These are phyloP conservation scores for Drosophila recens DNA, from an alignment of 2,888 invertebrate species.

Conservation along the genomic window DNA sequence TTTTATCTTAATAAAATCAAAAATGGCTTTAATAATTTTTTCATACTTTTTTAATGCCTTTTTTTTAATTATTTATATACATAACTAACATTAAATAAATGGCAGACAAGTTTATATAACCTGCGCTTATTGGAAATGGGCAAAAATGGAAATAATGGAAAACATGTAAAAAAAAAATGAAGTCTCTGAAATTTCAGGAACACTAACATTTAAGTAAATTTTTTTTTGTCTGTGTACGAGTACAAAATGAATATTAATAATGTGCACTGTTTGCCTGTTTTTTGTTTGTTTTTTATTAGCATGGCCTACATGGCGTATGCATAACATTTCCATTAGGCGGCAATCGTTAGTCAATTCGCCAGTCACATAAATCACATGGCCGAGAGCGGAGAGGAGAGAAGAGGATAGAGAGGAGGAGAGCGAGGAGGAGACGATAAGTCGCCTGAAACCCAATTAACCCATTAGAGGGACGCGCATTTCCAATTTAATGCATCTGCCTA, in stretches of 20 bases:
- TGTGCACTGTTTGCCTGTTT: slow-evolving; percentile 24
- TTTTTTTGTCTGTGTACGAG: background rate
- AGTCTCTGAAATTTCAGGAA: no score
- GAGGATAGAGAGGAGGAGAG: no score
- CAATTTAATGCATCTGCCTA: slow-evolving; percentile 67
- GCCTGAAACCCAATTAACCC: slow-evolving; percentile 76
- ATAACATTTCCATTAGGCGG: slow-evolving; percentile 65
- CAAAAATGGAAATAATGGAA: no score
- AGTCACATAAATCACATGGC: slow-evolving; percentile 61
- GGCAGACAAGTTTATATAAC: no score
- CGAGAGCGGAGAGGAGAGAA: background rate
- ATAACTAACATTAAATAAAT: no score
- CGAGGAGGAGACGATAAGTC: slow-evolving; percentile 30
- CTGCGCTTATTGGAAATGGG: no score
- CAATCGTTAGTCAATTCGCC: slow-evolving; percentile 72
- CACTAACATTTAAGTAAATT: background rate
- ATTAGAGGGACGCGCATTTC: slow-evolving; percentile 57
- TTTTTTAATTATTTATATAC: no score
- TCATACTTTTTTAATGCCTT: no score
- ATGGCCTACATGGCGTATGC: slow-evolving; percentile 49
- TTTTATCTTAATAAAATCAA: no score
- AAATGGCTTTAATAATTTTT: no score
- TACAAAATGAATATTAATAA: slow-evolving; percentile 77
- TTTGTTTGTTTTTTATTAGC: background rate
- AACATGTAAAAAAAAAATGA: no score